phyloP scores from a whole-genome alignment of 2,888 invertebrate species.

The Leptinotarsa tumamoca region DNA sequence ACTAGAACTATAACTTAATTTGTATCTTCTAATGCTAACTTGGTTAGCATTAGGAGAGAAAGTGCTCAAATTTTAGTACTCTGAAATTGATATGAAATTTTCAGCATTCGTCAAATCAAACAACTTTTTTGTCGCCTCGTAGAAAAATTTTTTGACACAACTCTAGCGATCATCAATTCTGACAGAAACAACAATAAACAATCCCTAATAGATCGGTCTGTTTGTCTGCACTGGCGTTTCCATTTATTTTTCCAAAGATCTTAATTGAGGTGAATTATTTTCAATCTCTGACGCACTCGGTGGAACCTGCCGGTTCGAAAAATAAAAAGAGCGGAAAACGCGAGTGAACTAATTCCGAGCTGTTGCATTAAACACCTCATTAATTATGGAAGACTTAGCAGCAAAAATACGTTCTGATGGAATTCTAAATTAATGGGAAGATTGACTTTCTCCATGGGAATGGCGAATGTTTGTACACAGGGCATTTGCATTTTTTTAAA shows the following conservation, averaged over 20 bases:
- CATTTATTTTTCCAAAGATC: conserved; percentile 35
- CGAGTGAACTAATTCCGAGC: conserved; percentile 23
- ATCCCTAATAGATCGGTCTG: conserved; percentile 27
- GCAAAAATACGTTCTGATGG: conserved; percentile 20
- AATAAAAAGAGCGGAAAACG: conserved; percentile 11
- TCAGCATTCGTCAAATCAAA: too few species aligned
- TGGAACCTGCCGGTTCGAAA: conserved; percentile 1
- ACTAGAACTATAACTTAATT: too few species aligned
- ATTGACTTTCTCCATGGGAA: neutral
- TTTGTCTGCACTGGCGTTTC: conserved; percentile 25
- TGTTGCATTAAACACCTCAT: conserved; percentile 33
- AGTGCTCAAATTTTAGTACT: too few species aligned
- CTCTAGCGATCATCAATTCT: conserved; percentile 10
- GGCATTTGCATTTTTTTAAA: neutral
- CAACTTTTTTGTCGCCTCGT: neutral
- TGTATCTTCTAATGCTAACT: too few species aligned
- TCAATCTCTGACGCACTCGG: conserved; percentile 35
- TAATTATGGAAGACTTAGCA: conserved; percentile 27
- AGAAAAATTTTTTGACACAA: conserved; percentile 1
- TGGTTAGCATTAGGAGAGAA: too few species aligned
- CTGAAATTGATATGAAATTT: too few species aligned
- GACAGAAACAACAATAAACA: conserved; percentile 35
- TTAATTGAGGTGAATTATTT: conserved; percentile 39
- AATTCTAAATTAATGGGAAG: conserved; percentile 1
- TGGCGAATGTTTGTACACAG: neutral